phyloP scores from a whole-genome alignment of 2,113 vertebrate species.

The Oophaga pumilio region DNA sequence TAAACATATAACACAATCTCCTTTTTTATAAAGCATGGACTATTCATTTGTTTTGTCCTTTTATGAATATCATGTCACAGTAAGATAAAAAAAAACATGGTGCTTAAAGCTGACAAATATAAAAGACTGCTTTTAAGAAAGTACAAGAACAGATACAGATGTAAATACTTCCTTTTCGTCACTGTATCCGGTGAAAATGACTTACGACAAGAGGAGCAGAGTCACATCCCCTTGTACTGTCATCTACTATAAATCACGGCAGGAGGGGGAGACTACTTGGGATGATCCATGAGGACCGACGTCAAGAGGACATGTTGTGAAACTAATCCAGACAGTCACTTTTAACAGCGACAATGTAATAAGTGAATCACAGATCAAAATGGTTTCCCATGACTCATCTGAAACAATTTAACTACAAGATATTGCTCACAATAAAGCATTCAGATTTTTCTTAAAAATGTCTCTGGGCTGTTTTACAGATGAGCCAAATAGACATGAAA shows the following conservation, averaged over 20 bases:
- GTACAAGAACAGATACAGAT: background rate
- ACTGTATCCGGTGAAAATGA: background rate
- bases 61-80: constrained; percentile 1
- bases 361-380: constrained; percentile 51
- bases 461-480: background rate
- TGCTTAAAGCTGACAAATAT: background rate
- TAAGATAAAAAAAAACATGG: background rate
- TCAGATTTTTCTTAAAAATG: constrained; percentile 15
- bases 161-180: background rate
- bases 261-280: background rate
- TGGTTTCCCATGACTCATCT: constrained; percentile 34
- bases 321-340: constrained; percentile 28
- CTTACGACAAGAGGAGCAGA: background rate
- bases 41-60: too few relatives aligned
- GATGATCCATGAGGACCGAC: constrained; percentile 33
- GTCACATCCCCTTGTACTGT: background rate
- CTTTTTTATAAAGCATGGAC: too few relatives aligned
- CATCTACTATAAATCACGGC: constrained; percentile 24
- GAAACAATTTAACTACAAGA: constrained; percentile 8
- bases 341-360: background rate
- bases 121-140: background rate
- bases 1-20: too few relatives aligned
- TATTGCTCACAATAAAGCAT: background rate
- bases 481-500: background rate
- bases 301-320: constrained; percentile 25